Evolutionary conservation across 2,888 invertebrate species (phyloP).

Genomic region (Neoscelio sp.): DNA sequence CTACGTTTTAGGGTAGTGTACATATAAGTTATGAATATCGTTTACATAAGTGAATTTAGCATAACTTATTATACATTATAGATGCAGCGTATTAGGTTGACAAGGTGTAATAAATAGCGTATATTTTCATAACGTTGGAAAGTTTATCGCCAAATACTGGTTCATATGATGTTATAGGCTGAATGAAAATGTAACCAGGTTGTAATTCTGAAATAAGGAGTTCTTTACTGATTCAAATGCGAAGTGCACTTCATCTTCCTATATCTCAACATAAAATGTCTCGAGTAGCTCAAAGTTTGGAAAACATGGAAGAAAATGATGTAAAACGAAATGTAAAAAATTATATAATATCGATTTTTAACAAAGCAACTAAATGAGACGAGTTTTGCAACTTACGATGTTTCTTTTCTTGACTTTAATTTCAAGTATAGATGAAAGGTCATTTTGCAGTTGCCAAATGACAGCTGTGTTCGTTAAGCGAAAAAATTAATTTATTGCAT

Average conservation of each 20-base stretch:
- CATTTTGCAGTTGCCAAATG: constrained; percentile 9
- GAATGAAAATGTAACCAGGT: constrained; percentile 15
- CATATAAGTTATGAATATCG: constrained; percentile 12
- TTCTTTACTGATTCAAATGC: not conserved
- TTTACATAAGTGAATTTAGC: constrained; percentile 33
- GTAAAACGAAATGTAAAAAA: too few relatives aligned
- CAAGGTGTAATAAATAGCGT: constrained; percentile 23
- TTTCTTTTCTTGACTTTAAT: constrained; percentile 23
- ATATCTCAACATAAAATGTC: too few relatives aligned
- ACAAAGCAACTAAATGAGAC: too few relatives aligned
- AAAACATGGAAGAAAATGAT: too few relatives aligned
- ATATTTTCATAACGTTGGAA: constrained; percentile 19
- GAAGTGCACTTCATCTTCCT: too few relatives aligned
- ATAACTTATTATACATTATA: constrained; percentile 40
- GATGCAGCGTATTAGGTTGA: constrained; percentile 25
- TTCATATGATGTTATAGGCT: constrained; percentile 6
- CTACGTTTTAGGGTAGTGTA: not conserved
- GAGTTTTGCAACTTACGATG: not conserved
- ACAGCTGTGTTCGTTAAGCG: constrained; percentile 12
- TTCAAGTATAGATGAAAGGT: not conserved
- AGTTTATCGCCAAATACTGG: constrained; percentile 26
- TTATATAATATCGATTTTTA: too few relatives aligned
- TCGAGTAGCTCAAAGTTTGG: too few relatives aligned
- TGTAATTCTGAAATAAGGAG: constrained; percentile 21
- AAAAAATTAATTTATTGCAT: constrained; percentile 42